Base-by-base conservation (phyloP, 1,140 invertebrate genomes). In the Cydia fagiglandana region DNA sequence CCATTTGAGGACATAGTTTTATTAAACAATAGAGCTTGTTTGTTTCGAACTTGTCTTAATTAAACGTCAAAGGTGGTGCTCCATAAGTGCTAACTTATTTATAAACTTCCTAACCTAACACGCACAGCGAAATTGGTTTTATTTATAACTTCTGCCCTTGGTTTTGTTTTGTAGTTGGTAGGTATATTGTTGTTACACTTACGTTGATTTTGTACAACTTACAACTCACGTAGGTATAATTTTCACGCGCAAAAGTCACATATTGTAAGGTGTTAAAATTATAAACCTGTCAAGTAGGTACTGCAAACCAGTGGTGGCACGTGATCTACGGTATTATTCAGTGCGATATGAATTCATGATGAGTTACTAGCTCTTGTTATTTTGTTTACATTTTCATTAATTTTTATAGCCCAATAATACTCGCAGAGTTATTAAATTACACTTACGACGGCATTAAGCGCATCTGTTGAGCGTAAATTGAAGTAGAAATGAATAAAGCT, bases 71-170 rank as follows among this genome's bases (percentile, higher is more conserved):
- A 53, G 50, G 50, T 53, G 56, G 56, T 20, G 17, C 56, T 61
- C 24, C 20, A n/a, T n/a, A n/a, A n/a, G 17, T 24, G 56, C 56
- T 61, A 61, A 61, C 56, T 20, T 61, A 61, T 61, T 61, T 61
- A 61, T 61, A 61, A 61, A 61, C 15, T 61, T 61, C 9, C 56
- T 61, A 61, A 24, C 56, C 20, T 10, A 61, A 61, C 56, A 61
- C 56, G 56, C 56, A 61, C 17, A 61, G 2, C 17, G 56, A 24
- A 61, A 61, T 61, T 61, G 56, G 10, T 61, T 61, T 24, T 61
- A 61, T 61, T 24, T 24, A 61, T 61, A 24, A 61, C 56, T 15
- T 41, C 45, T 61, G 20, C 56, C 53, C 53, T 61, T 61, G 24
- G 53, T 61, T 61, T 61, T 24, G n/a, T 6, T 17, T 53, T 53